Evolutionary conservation across 2,113 vertebrate species (phyloP).

Genomic region (Callithrix jacchus): DNA sequence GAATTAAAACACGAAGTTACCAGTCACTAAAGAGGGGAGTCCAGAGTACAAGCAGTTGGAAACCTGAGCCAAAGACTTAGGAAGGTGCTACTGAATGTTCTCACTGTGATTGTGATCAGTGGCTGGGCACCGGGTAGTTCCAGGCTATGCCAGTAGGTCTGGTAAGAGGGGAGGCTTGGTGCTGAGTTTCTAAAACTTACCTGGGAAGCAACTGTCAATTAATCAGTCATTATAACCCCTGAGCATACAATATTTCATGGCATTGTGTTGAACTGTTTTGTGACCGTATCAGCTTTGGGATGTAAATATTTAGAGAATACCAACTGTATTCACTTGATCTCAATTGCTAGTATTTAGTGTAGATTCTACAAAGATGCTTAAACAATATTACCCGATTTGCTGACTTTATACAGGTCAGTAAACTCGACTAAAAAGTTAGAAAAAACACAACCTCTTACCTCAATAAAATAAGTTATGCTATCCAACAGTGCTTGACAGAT

Average conservation of each 20-base stretch:
- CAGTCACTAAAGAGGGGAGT: neutral
- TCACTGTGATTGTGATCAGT: neutral
- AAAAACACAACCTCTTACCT: neutral
- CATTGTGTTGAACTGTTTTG: neutral
- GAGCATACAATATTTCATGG: neutral
- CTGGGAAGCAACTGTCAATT: neutral
- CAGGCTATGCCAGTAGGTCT: neutral
- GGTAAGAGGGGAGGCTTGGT: neutral
- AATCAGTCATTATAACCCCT: neutral
- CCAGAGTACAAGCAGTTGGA: neutral
- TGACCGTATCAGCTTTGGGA: neutral
- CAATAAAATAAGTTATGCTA: constrained; percentile 42
- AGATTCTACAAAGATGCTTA: neutral
- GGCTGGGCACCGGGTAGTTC: neutral
- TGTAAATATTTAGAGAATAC: constrained; percentile 27
- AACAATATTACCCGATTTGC: neutral
- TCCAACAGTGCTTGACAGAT: constrained; percentile 16
- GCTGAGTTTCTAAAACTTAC: neutral
- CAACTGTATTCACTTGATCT: neutral
- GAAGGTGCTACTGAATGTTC: neutral
- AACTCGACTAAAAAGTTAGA: constrained; percentile 4
- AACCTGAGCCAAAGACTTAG: neutral
- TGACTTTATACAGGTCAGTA: constrained; percentile 49
- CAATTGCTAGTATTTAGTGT: neutral
- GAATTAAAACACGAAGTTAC: neutral